Conservation (phyloP, 2,113 vertebrate genomes). For the Cryptomyrus ogoouensis region DNA sequence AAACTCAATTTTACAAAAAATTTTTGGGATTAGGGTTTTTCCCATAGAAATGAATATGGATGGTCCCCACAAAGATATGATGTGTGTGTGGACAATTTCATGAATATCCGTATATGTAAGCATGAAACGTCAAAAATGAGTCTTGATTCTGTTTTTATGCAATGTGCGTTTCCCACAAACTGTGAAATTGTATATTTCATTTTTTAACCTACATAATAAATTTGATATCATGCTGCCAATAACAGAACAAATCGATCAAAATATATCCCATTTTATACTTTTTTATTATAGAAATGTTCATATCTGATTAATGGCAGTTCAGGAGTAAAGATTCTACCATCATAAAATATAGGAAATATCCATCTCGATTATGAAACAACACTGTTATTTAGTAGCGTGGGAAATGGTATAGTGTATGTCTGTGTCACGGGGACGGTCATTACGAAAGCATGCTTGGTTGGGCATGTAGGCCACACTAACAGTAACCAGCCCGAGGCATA, state of each 20-base stretch:
- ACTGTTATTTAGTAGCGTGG: not conserved
- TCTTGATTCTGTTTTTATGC: not conserved
- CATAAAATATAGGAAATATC: not conserved
- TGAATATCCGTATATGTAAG: not conserved
- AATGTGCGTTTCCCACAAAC: not conserved
- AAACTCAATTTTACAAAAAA: not conserved
- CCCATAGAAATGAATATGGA: not conserved
- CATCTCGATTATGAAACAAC: not conserved
- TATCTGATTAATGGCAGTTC: not conserved
- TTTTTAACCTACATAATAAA: not conserved
- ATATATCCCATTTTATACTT: not conserved
- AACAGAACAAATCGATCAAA: not conserved
- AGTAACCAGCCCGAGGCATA: slow-evolving; percentile 56
- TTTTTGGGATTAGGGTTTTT: not conserved
- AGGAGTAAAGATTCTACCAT: not conserved
- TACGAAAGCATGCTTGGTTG: slow-evolving; percentile 60
- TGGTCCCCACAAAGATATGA: not conserved
- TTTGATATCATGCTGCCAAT: not conserved
- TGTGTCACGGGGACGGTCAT: slow-evolving; percentile 53
- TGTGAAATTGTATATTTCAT: not conserved
- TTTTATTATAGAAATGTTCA: not conserved
- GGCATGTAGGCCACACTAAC: slow-evolving; percentile 68
- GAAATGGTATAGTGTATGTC: slow-evolving; percentile 13
- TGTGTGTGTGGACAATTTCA: not conserved
- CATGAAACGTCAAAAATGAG: not conserved